Evolutionary conservation across 64 coral and sea anemone species (phyloP).

Genomic region (Montipora cactus): DNA sequence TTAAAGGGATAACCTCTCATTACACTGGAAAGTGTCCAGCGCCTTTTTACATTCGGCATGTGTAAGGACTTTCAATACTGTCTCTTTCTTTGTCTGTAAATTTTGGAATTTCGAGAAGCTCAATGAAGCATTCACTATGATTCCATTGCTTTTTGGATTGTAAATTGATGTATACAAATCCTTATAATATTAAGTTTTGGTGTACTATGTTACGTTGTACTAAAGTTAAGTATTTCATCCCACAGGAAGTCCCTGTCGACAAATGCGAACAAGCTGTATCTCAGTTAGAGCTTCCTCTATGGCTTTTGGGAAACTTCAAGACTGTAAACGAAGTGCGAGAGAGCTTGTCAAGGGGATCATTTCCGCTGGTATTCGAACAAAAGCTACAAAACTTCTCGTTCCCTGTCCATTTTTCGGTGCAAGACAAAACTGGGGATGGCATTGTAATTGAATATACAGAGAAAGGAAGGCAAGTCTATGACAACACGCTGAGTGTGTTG

Average conservation of each 20-base stretch:
- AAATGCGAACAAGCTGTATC: background rate
- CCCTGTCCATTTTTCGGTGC: background rate
- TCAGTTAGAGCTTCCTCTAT: background rate
- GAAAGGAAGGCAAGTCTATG: background rate
- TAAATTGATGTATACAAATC: no score
- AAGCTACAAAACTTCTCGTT: background rate
- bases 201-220: no score
- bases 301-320: constrained; percentile 12
- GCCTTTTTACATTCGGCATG: no score
- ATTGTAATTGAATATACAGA: constrained; percentile 5
- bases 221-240: no score
- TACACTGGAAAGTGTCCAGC: no score
- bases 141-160: no score
- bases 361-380: background rate
- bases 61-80: no score
- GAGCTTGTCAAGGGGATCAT: background rate
- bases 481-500: background rate
- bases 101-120: no score
- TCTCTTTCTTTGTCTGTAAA: no score
- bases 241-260: background rate
- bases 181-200: no score
- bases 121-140: no score
- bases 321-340: background rate
- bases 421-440: background rate
- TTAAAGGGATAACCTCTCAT: no score